These are phyloP conservation scores for Uropsilus gracilis DNA, from an alignment of 2,113 vertebrate species.

Conservation along the genomic window DNA sequence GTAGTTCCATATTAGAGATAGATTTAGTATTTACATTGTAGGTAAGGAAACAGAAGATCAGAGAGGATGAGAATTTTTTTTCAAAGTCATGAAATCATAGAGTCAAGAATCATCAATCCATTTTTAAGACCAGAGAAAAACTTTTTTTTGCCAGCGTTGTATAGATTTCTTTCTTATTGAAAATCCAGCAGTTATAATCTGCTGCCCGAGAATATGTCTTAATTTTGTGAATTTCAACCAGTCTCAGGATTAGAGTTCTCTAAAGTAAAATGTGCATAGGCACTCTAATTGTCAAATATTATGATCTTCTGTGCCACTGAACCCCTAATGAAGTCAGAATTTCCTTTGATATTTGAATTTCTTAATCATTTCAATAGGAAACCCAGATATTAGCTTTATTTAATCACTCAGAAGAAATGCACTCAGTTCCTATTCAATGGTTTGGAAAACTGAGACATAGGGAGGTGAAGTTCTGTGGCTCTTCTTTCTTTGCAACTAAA, in stretches of 20 bases:
- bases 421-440: background rate
- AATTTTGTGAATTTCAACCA: background rate
- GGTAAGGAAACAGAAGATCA: background rate
- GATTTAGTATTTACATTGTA: background rate
- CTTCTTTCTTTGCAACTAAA: background rate
- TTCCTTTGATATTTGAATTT: background rate
- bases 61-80: background rate
- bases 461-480: background rate
- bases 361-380: background rate
- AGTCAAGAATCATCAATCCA: background rate
- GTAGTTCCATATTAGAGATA: background rate
- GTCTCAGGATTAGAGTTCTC: background rate
- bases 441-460: background rate
- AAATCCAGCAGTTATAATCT: background rate
- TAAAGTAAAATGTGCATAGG: background rate
- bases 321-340: background rate
- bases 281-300: background rate
- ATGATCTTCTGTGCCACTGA: background rate
- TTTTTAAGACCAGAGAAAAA: background rate
- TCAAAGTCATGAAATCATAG: background rate
- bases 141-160: background rate
- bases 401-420: background rate
- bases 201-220: background rate
- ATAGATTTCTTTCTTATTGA: background rate
- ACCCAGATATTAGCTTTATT: background rate